Conservation (phyloP, 2,888 invertebrate genomes). For the Petrolisthes manimaculis region DNA sequence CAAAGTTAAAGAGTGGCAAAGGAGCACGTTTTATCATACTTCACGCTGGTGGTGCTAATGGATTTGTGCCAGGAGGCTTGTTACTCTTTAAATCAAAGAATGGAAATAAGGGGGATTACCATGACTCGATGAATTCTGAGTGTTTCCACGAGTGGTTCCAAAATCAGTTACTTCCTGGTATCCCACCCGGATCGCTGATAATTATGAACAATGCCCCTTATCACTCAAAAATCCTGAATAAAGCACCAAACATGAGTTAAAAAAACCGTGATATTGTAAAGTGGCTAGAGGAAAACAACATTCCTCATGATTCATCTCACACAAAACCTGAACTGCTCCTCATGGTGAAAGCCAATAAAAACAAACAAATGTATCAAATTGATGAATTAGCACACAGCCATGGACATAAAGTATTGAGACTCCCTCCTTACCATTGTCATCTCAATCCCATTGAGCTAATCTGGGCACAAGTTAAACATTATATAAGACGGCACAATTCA, state of each 20-base stretch:
- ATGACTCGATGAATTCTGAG: conserved; percentile 22
- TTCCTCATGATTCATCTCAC: no score
- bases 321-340: no score
- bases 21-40: conserved; percentile 23
- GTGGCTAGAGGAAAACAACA: no score
- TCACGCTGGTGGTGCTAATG: no score
- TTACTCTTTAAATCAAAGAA: conserved; percentile 6
- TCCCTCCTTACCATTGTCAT: conserved; percentile 48
- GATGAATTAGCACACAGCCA: no score
- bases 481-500: no score
- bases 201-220: conserved; percentile 35
- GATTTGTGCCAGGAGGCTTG: conserved; percentile 37
- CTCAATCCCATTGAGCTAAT: conserved; percentile 54
- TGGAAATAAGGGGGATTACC: neutral
- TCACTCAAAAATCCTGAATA: conserved; percentile 32
- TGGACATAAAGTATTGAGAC: no score
- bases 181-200: no score
- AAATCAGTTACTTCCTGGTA: conserved; percentile 31
- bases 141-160: conserved; percentile 28
- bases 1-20: conserved; percentile 2
- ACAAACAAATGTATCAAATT: no score
- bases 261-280: no score
- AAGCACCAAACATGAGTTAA: conserved; percentile 13
- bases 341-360: no score
- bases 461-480: conserved; percentile 36